These are phyloP conservation scores for Ashinkailepas kermadecensis DNA, from an alignment of 2,888 invertebrate species.

Conservation along the genomic window DNA sequence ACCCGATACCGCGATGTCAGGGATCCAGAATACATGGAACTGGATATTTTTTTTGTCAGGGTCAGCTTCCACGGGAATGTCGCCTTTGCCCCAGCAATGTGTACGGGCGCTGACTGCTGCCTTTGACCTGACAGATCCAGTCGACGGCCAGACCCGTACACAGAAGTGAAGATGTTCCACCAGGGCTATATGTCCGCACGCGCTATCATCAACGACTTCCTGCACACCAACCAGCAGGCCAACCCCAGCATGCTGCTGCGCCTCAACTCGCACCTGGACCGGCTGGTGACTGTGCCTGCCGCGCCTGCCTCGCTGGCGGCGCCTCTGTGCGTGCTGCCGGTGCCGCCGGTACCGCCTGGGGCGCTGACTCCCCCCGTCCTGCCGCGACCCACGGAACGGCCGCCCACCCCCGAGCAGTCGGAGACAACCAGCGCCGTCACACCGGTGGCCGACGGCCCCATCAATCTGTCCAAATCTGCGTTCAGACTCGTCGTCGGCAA, in stretches of 20 bases:
- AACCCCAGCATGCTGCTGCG: background rate
- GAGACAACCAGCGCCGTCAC: background rate
- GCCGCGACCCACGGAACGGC: background rate
- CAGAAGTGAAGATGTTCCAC: constrained; percentile 20
- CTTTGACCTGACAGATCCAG: background rate
- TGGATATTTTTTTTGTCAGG: no score
- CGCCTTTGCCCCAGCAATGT: no score
- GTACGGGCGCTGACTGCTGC: no score
- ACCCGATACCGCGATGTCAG: no score
- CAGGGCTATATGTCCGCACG: constrained; percentile 21
- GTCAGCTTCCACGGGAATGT: no score
- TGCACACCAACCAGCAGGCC: background rate
- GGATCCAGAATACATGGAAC: no score
- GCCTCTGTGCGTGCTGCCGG: background rate
- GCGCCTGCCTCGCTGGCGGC: background rate
- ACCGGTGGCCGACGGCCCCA: background rate
- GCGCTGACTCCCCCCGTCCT: background rate
- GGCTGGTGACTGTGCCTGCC: background rate
- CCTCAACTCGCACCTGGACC: constrained; percentile 21
- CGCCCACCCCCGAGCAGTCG: no score
- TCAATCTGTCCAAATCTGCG: constrained; percentile 17
- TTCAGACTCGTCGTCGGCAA: background rate
- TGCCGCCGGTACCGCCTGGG: background rate
- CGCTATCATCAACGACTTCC: constrained; percentile 18
- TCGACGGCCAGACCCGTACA: constrained; percentile 15